Conservation (phyloP, 2,113 vertebrate species). For the Epinephelus cyanopodus region DNA sequence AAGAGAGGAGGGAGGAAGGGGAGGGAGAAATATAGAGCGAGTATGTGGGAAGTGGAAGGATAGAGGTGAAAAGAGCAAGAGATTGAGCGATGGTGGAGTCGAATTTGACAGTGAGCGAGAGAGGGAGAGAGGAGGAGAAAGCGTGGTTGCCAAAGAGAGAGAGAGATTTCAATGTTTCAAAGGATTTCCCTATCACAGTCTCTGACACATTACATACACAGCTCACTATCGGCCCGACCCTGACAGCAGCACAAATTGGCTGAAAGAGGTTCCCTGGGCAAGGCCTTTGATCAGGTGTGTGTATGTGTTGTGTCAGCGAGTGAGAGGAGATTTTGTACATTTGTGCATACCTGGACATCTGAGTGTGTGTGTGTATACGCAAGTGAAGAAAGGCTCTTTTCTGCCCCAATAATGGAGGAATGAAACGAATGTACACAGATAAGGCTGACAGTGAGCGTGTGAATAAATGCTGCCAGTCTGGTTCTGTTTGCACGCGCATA, state of each 20-base stretch:
- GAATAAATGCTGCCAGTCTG: not conserved
- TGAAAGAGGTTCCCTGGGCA: slow-evolving; percentile 80
- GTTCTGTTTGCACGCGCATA: not conserved
- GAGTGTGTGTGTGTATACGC: not conserved
- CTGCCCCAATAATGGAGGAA: slow-evolving; percentile 30
- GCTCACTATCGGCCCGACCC: slow-evolving; percentile 76
- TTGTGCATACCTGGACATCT: slow-evolving; percentile 53
- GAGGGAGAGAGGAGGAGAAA: slow-evolving; percentile 21
- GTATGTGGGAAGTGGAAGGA: slow-evolving; percentile 46
- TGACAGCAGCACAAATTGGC: slow-evolving; percentile 85
- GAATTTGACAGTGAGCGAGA: slow-evolving; percentile 61
- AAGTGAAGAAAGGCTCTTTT: slow-evolving; percentile 27
- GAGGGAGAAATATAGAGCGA: slow-evolving; percentile 35
- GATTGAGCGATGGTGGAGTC: slow-evolving; percentile 47
- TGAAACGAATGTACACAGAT: slow-evolving; percentile 36
- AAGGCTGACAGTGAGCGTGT: slow-evolving; percentile 7
- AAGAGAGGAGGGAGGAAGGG: slow-evolving; percentile 18
- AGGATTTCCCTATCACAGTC: slow-evolving; percentile 82
- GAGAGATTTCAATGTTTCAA: slow-evolving; percentile 81
- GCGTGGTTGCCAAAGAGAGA: slow-evolving; percentile 38
- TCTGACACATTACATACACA: slow-evolving; percentile 81
- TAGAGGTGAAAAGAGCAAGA: slow-evolving; percentile 67
- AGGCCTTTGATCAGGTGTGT: slow-evolving; percentile 79
- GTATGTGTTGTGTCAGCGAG: slow-evolving; percentile 55
- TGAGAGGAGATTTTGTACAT: slow-evolving; percentile 41